These are phyloP conservation scores for Oedothorax gibbosus DNA, from an alignment of 1,140 invertebrate genomes.

Conservation along the genomic window DNA sequence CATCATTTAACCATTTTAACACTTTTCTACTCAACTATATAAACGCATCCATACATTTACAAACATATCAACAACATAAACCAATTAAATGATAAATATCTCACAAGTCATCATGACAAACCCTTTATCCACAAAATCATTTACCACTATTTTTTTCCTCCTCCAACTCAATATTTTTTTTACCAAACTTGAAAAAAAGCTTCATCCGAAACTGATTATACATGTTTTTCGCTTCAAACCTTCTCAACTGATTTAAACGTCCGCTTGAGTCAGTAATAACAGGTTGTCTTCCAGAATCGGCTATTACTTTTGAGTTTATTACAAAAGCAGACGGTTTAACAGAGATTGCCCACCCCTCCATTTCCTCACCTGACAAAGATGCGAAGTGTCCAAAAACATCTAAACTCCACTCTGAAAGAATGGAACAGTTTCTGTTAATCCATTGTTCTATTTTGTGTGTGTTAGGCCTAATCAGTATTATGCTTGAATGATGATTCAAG, in stretches of 20 bases:
- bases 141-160: not conserved
- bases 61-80: too few relatives aligned
- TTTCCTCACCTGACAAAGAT: slow-evolving; percentile 26
- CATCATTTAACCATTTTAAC: too few relatives aligned
- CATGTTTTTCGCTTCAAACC: slow-evolving; percentile 15
- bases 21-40: too few relatives aligned
- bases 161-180: not conserved
- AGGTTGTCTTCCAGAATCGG: slow-evolving; percentile 30
- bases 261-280: slow-evolving; percentile 25
- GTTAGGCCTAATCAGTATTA: too few relatives aligned
- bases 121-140: too few relatives aligned
- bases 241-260: slow-evolving; percentile 25
- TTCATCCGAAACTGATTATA: slow-evolving; percentile 12
- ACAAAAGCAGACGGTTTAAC: slow-evolving; percentile 44
- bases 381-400: not conserved
- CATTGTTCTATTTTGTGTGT: too few relatives aligned
- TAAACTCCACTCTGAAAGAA: too few relatives aligned
- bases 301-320: slow-evolving; percentile 43
- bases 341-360: slow-evolving; percentile 12
- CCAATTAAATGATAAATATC: too few relatives aligned
- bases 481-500: too few relatives aligned
- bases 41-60: too few relatives aligned
- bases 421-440: too few relatives aligned
- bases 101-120: too few relatives aligned
- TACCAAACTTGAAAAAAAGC: not conserved